These are phyloP conservation scores for Oryzias curvinotus DNA, from an alignment of 2,113 vertebrate species.

Conservation along the genomic window DNA sequence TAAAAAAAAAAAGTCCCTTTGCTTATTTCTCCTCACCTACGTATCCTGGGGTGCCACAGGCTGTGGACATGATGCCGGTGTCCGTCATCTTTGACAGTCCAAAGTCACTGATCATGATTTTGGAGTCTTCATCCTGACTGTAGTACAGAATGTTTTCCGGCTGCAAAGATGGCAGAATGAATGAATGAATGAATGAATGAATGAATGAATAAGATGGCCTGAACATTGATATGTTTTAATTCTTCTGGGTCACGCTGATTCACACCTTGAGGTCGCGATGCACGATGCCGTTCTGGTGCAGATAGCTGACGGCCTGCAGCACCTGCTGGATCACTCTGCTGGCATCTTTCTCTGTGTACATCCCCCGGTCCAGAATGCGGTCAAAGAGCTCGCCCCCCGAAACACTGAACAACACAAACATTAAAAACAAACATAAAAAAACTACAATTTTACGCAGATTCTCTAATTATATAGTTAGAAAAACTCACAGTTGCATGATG, in stretches of 20 bases:
- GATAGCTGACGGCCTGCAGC: constrained; percentile 88
- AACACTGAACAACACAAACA: constrained; percentile 75
- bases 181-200: no score
- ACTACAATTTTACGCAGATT: background rate
- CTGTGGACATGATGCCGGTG: constrained; percentile 92
- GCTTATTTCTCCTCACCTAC: constrained; percentile 80
- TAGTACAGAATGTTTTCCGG: constrained; percentile 96
- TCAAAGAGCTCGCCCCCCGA: constrained; percentile 96
- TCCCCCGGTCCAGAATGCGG: constrained; percentile 90
- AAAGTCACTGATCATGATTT: constrained; percentile 98
- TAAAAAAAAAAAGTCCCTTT: no score
- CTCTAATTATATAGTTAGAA: background rate
- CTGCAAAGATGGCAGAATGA: constrained; percentile 60
- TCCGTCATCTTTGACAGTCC: constrained; percentile 96
- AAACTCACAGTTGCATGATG: constrained; percentile 96
- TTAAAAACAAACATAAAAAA: background rate
- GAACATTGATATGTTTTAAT: background rate
- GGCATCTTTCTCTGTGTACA: constrained; percentile 94
- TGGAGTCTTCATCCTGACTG: constrained; percentile 89
- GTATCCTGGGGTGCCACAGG: constrained; percentile 94
- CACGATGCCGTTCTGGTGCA: constrained; percentile 91
- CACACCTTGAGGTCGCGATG: constrained; percentile 93
- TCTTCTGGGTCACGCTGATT: no score
- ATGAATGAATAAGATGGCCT: background rate
- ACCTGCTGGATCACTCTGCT: constrained; percentile 94